A percentile compares a stretch with the other conserved stretches of the same genome.
Conservation (phyloP, 2,113 vertebrate species). For the Bostrychus sinensis region DNA sequence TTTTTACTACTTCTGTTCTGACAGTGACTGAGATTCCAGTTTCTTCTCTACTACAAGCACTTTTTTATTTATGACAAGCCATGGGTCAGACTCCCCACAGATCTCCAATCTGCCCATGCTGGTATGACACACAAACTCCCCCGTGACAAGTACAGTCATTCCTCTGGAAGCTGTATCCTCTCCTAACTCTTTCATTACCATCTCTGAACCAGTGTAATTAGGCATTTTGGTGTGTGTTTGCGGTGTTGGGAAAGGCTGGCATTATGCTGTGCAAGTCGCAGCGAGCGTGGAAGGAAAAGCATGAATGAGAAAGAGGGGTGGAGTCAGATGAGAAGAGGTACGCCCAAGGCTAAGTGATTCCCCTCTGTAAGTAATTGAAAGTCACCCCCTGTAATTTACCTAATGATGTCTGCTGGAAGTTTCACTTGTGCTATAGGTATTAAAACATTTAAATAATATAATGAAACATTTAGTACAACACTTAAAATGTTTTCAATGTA, state of each 20-base stretch:
- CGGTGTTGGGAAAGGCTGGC: constrained; percentile 51
- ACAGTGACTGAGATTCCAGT: no score
- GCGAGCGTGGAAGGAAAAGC: constrained; percentile 25
- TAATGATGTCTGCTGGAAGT: constrained; percentile 36
- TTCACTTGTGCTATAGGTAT: neutral
- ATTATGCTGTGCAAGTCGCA: constrained; percentile 39
- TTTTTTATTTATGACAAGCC: constrained; percentile 10
- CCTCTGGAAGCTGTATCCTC: constrained; percentile 55
- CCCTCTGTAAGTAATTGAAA: constrained; percentile 66
- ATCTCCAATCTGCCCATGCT: constrained; percentile 38
- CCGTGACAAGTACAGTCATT: constrained; percentile 47
- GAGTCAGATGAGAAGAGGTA: constrained; percentile 30
- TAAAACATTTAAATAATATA: neutral
- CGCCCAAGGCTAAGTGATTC: constrained; percentile 57
- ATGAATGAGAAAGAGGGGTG: constrained; percentile 35
- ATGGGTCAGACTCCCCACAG: constrained; percentile 10
- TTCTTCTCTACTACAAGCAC: no score
- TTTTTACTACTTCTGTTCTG: no score
- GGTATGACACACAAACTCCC: constrained; percentile 43
- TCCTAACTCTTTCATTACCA: constrained; percentile 70
- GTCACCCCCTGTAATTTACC: constrained; percentile 43
- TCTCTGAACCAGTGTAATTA: constrained; percentile 65
- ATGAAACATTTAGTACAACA: neutral
- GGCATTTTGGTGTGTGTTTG: constrained; percentile 62
- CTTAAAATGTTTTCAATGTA: neutral